Evolutionary conservation across 2,888 invertebrate genomes (phyloP).

Genomic region (Azorinus chamasolen): DNA sequence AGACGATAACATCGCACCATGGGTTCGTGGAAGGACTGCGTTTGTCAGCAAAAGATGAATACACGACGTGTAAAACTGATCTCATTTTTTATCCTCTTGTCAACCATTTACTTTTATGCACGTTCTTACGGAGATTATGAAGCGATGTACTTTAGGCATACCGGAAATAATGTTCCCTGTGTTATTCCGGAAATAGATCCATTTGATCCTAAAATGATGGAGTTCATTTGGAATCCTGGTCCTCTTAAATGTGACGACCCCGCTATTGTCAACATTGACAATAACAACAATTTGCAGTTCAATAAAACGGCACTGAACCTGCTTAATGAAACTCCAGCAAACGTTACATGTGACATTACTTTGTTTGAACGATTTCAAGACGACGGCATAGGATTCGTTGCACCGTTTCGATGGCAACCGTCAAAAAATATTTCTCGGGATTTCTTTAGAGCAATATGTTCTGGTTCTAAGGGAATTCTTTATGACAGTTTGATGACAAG

Average conservation of each 20-base stretch:
- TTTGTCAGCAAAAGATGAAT: too few species aligned
- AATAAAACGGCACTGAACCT: conserved; percentile 3
- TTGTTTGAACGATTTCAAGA: background rate
- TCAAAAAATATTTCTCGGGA: conserved; percentile 5
- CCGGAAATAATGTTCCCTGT: conserved; percentile 8
- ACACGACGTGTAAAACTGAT: too few species aligned
- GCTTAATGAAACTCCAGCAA: background rate
- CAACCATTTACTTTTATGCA: too few species aligned
- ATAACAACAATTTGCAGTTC: conserved; percentile 27
- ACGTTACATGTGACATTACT: background rate
- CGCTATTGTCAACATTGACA: conserved; percentile 28
- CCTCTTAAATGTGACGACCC: conserved; percentile 18
- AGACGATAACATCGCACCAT: too few species aligned
- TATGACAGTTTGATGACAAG: conserved; percentile 11
- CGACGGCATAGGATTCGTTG: background rate
- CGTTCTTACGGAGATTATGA: too few species aligned
- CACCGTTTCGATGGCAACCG: background rate
- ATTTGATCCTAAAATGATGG: conserved; percentile 18
- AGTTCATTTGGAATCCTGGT: conserved; percentile 1
- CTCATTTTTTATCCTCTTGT: too few species aligned
- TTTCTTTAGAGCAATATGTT: conserved; percentile 9
- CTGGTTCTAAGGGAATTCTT: background rate
- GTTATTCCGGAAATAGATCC: conserved; percentile 23
- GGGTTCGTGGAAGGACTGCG: too few species aligned
- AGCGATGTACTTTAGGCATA: background rate